These are phyloP conservation scores for Lasioglossum marginatum DNA, from an alignment of 2,888 invertebrate genomes.

Conservation along the genomic window DNA sequence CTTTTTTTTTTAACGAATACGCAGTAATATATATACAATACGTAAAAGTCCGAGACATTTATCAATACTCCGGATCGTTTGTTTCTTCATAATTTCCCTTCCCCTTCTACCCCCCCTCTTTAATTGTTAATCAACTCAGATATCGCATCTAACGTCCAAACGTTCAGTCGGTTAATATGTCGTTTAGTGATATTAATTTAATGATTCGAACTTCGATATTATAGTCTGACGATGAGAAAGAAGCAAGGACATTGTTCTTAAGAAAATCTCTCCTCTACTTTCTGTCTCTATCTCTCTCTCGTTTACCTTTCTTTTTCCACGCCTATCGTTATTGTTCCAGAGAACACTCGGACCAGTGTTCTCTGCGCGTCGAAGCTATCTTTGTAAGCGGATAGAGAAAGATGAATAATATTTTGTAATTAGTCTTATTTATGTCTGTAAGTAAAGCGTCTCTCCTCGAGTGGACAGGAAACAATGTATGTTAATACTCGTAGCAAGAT, in stretches of 20 bases:
- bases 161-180: conserved; percentile 49
- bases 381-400: conserved; percentile 18
- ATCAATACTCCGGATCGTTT: conserved; percentile 47
- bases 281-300: background rate
- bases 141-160: conserved; percentile 41
- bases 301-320: background rate
- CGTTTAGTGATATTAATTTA: conserved; percentile 59
- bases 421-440: conserved; percentile 66
- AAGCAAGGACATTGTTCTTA: background rate
- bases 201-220: conserved; percentile 40
- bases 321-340: conserved; percentile 20
- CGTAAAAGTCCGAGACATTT: conserved; percentile 45
- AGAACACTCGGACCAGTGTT: conserved; percentile 26
- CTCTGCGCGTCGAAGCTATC: conserved; percentile 33
- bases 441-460: conserved; percentile 50
- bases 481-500: conserved; percentile 52
- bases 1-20: conserved; percentile 42
- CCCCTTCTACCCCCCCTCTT: background rate
- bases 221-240: conserved; percentile 24
- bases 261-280: conserved; percentile 17
- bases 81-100: conserved; percentile 7
- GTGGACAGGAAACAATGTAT: conserved; percentile 48
- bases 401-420: conserved; percentile 59
- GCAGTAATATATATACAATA: conserved; percentile 49
- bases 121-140: conserved; percentile 32